Evolutionary conservation across 2,797 vertebrate species (phyloP), one percentile per base, ranked within the genome.

Genomic region (Setipinna tenuifilis): DNA sequence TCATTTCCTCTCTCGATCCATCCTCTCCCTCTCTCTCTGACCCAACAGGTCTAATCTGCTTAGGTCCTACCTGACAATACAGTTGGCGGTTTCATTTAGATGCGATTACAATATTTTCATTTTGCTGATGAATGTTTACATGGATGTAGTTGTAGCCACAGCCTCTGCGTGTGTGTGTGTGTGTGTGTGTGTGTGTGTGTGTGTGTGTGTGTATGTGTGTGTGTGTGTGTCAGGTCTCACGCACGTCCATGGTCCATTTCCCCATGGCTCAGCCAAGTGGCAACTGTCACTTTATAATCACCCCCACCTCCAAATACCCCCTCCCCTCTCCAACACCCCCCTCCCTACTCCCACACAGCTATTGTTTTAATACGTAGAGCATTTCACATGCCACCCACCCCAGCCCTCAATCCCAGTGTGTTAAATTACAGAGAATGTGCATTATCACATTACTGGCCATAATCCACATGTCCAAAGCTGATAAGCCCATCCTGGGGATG

Each of bases 391-490:
- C 23, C 62, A 54, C 50, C 50, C 23, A 12, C 21, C 9, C 9
- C 50, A 14, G 2, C 50, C 0, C 50, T 54, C 50, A 54, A 54
- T 54, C 62, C 62, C 16, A 87, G 85, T 57, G 83, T 89, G 92
- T 93, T 94, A 93, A 95, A 96, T 94, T 93, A 94, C 90, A 93
- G 91, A 88, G 91, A 94, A 91, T 89, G 90, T 91, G 91, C 93
- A 93, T 95, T 95, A 95, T 95, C 94, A 95, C 94, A 94, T 95
- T 92, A 94, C 89, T 86, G 90, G 89, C 90, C 90, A 89, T 94
- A 95, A 96, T 95, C 94, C 92, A 88, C 91, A 93, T 93, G 94
- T 94, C 91, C 93, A 93, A 94, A 94, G 93, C 89, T 90, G 91
- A 94, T 95, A 95, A 95, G 91, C 92, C 91, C 93, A 94, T 92